Base-by-base conservation (phyloP, 2,888 invertebrate species). In the Drosophila conformis region DNA sequence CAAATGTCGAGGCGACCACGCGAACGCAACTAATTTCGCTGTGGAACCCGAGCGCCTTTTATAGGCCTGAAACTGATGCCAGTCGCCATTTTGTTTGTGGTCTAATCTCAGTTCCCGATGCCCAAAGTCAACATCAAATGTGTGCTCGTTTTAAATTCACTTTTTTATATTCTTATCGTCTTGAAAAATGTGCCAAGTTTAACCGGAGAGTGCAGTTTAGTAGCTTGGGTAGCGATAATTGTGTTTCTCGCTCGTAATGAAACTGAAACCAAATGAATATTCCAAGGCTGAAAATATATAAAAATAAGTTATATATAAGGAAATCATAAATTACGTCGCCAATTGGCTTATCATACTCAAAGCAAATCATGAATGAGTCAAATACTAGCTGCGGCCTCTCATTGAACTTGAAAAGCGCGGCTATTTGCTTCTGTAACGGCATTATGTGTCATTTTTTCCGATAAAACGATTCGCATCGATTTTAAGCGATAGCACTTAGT, bases 161-260 rank as follows among this genome's bases (percentile, higher is more conserved):
- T 82, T 65, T 71, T 53, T 29, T 58, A 18, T 53, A 54, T 49
- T 46, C 69, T 87, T 87, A 87, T 86, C 89, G 70, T n/a, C 36
- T 27, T 35, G n/a, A 27, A n/a, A 29, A 69, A 40, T 80, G 36
- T 81, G 73, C 81, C 76, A 75, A 88, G 88, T 78, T 86, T 46
- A 83, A 36, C 49, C 69, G 48, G 48, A 31, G 21, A 48, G 62
- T 76, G 62, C 64, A 78, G 62, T 63, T 78, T 46, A 62, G 58
- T 18, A 58, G 54, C 51, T 46, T 46, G 27, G n/a, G 6, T 48
- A 38, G 80, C 69, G 78, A 84, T 86, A 88, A 69, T 69, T 57
- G n/a, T 38, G 42, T 58, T 85, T 71, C 76, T 68, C 58, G 76
- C 53, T 59, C 48, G 27, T 48, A 21, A 52, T 48, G 59, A 69